Evolutionary conservation across 2,797 vertebrate genomes (phyloP).

Genomic region (Chloroceryle inda): DNA sequence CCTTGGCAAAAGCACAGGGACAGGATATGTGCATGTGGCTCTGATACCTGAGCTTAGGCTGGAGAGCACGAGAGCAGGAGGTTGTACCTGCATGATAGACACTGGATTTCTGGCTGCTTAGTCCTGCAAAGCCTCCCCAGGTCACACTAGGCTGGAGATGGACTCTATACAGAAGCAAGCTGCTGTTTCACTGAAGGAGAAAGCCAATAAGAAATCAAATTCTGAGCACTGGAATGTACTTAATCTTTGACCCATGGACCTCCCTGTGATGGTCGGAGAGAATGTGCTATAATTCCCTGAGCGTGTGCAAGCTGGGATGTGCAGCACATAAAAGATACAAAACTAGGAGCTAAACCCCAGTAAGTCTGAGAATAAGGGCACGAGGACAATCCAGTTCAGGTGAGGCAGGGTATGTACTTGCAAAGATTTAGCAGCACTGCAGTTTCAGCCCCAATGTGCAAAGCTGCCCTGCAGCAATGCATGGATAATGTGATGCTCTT

Average conservation of each 20-base stretch:
- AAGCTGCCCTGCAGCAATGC: neutral
- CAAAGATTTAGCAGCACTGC: neutral
- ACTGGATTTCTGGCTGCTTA: neutral
- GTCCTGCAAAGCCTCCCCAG: neutral
- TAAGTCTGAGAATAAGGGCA: neutral
- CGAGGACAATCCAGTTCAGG: neutral
- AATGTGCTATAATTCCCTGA: neutral
- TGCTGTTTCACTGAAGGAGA: neutral
- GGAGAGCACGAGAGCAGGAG: neutral
- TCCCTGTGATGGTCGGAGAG: neutral
- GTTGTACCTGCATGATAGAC: neutral
- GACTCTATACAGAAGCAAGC: neutral
- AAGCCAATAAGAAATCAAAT: neutral
- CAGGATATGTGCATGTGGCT: too few relatives aligned
- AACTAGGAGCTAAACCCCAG: neutral
- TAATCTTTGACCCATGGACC: neutral
- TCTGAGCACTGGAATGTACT: neutral
- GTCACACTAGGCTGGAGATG: neutral
- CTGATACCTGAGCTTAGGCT: neutral
- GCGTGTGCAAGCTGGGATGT: rapidly evolving
- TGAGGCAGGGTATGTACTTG: neutral
- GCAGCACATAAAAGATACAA: neutral
- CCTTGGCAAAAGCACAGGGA: neutral
- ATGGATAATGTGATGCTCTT: neutral
- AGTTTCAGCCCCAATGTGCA: neutral